Percentiles rank a stretch among this genome's conserved stretches.
These are phyloP conservation scores for Lontra canadensis DNA, from an alignment of 2,113 vertebrate species.

Conservation along the genomic window DNA sequence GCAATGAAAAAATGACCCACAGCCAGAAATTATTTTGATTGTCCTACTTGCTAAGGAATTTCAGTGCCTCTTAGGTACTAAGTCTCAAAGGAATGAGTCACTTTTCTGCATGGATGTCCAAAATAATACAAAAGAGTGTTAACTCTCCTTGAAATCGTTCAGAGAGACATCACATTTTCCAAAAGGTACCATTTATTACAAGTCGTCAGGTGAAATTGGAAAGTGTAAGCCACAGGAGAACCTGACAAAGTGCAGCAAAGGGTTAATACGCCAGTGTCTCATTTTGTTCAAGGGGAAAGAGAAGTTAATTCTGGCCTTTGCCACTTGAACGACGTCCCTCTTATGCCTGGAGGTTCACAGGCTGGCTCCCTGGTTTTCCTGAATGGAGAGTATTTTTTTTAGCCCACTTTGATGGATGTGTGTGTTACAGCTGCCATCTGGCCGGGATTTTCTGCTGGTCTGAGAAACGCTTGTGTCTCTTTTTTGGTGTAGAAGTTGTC, in stretches of 20 bases:
- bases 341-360: background rate
- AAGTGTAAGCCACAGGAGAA: background rate
- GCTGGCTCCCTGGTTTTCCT: background rate
- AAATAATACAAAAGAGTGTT: background rate
- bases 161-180: slow-evolving; percentile 25
- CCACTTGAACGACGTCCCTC: background rate
- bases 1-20: background rate
- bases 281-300: background rate
- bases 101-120: background rate
- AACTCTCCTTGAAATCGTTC: slow-evolving; percentile 3
- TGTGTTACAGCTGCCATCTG: background rate
- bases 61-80: background rate
- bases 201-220: slow-evolving; percentile 12
- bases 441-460: background rate
- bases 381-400: background rate
- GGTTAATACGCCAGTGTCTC: background rate
- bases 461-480: background rate
- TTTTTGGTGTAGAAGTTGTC: background rate
- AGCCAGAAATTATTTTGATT: background rate
- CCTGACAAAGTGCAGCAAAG: background rate
- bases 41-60: background rate
- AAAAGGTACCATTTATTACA: slow-evolving; percentile 23
- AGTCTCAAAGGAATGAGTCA: background rate
- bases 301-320: background rate
- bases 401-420: slow-evolving; percentile 9